Percentiles rank a stretch among this genome's conserved stretches.
Evolutionary conservation across 2,888 invertebrate genomes (phyloP).

Genomic region (Drosophila cracens): DNA sequence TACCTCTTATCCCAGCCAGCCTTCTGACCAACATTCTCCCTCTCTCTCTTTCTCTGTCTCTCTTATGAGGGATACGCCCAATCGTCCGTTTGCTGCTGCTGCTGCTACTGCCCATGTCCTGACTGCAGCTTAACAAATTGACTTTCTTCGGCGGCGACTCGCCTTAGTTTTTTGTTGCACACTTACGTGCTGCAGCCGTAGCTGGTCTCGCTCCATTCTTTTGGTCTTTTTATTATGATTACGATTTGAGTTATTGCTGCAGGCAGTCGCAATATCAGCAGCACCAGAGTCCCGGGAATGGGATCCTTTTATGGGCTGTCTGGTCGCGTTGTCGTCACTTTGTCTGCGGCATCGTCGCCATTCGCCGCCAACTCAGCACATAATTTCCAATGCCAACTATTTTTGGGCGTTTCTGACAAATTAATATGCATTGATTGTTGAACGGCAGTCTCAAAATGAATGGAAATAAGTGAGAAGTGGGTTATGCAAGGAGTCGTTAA

Average conservation of each 20-base stretch:
- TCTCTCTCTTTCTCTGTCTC: slow-evolving; percentile 14
- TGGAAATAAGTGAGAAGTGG: slow-evolving; percentile 10
- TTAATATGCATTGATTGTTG: slow-evolving; percentile 64
- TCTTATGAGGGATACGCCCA: slow-evolving; percentile 31
- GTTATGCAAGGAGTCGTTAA: background rate
- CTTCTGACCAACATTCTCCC: slow-evolving; percentile 18
- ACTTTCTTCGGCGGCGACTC: slow-evolving; percentile 73
- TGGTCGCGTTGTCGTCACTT: slow-evolving; percentile 74
- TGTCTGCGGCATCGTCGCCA: slow-evolving; percentile 63
- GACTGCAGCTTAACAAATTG: slow-evolving; percentile 78
- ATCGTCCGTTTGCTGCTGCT: slow-evolving; percentile 21
- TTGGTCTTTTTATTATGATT: slow-evolving; percentile 71
- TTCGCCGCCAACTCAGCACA: slow-evolving; percentile 51
- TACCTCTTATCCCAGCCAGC: slow-evolving; percentile 9
- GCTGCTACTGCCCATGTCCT: slow-evolving; percentile 27
- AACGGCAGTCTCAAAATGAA: slow-evolving; percentile 17
- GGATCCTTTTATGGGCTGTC: slow-evolving; percentile 57
- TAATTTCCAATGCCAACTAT: slow-evolving; percentile 59
- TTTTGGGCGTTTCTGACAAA: slow-evolving; percentile 61
- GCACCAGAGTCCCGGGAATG: slow-evolving; percentile 1
- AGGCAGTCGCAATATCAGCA: slow-evolving; percentile 63
- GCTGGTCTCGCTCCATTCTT: slow-evolving; percentile 38
- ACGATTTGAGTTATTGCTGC: slow-evolving; percentile 79
- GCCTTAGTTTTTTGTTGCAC: slow-evolving; percentile 67
- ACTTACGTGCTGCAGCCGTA: slow-evolving; percentile 53